Percentiles rank a stretch among this genome's conserved stretches.
Conservation (phyloP, 2,888 invertebrate species). For the Cataglyphis livida region DNA sequence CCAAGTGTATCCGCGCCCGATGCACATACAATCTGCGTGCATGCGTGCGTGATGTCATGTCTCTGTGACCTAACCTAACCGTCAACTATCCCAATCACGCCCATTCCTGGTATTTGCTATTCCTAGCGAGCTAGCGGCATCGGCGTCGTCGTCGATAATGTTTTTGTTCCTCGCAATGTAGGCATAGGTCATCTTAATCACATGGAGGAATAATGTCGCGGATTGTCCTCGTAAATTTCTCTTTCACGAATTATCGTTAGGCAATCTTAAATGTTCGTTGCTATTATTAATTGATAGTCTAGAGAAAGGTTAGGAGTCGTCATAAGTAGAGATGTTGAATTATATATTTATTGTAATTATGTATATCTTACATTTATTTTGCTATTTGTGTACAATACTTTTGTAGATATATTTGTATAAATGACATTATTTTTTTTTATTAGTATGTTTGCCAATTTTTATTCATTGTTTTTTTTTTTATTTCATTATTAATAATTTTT, state of each 20-base stretch:
- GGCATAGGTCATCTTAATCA: neutral
- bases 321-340: neutral
- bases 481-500: neutral
- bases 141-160: conserved; percentile 32
- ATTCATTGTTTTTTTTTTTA: neutral
- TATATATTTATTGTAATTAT: neutral
- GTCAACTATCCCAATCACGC: conserved; percentile 80
- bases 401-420: neutral
- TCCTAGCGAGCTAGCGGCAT: conserved; percentile 52
- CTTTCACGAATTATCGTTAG: neutral
- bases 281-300: neutral
- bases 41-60: conserved; percentile 78
- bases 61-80: conserved; percentile 80
- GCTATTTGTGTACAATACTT: neutral
- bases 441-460: neutral
- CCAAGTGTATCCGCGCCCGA: neutral
- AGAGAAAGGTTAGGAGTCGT: neutral
- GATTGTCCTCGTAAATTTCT: neutral
- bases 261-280: neutral
- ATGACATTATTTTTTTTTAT: neutral
- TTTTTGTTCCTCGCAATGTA: conserved; percentile 46
- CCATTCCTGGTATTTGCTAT: conserved; percentile 80
- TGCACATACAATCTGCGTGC: neutral
- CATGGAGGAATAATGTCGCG: neutral
- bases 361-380: neutral